These are phyloP conservation scores for Aegithalos caudatus DNA, from an alignment of 2,113 vertebrate species.

Conservation along the genomic window DNA sequence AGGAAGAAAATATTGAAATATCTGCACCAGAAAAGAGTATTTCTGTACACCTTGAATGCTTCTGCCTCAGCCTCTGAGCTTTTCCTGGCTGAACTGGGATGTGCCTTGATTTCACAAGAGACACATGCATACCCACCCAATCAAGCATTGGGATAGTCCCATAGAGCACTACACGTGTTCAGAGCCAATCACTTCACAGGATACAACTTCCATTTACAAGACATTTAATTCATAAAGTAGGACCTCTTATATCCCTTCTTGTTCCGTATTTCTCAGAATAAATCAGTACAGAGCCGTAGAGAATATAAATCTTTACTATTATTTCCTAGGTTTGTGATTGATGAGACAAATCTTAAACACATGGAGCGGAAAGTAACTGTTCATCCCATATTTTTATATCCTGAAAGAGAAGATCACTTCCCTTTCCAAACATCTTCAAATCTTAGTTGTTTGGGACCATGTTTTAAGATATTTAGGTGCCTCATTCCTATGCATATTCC, in stretches of 20 bases:
- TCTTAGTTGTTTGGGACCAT: not conserved
- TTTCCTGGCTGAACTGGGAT: not conserved
- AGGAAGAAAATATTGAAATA: not conserved
- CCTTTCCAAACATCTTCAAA: not conserved
- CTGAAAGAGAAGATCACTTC: not conserved
- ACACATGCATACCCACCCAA: accelerated
- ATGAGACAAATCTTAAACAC: not conserved
- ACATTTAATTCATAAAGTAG: not conserved
- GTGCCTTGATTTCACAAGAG: not conserved
- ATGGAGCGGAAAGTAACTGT: not conserved
- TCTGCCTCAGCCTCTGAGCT: not conserved
- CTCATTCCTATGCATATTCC: not conserved
- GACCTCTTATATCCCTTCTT: not conserved
- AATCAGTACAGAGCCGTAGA: accelerated
- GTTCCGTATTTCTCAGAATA: not conserved
- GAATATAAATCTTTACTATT: not conserved
- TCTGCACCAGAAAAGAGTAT: not conserved
- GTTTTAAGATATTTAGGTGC: not conserved
- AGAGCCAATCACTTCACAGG: not conserved
- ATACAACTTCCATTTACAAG: not conserved
- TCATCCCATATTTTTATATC: not conserved
- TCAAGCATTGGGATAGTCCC: not conserved
- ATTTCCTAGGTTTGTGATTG: not conserved
- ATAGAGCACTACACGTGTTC: not conserved
- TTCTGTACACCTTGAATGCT: not conserved